Evolutionary conservation across 2,888 invertebrate genomes (phyloP).

Genomic region (Drosophila pseudotakahashii): DNA sequence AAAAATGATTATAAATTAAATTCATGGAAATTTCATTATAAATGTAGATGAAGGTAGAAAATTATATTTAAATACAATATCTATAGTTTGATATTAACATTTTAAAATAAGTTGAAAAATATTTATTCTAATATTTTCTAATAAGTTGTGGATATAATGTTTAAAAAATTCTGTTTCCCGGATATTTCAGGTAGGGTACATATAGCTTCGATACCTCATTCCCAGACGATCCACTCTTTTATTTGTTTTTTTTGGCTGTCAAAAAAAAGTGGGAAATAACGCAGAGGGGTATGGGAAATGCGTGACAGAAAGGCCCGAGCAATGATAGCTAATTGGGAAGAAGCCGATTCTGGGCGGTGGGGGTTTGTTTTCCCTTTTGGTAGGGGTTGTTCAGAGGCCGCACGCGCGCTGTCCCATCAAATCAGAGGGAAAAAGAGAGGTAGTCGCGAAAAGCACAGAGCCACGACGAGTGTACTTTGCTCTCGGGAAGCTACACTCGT

Average conservation of each 20-base stretch:
- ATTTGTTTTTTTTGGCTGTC: conserved; percentile 7
- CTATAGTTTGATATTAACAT: too few relatives aligned
- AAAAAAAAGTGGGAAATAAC: neutral
- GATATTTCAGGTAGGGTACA: neutral
- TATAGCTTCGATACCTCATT: neutral
- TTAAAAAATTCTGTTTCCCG: too few relatives aligned
- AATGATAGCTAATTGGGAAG: conserved; percentile 30
- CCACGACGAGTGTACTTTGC: conserved; percentile 58
- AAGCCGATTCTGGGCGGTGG: conserved; percentile 19
- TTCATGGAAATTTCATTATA: too few relatives aligned
- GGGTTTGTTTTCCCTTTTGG: neutral
- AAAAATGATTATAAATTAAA: neutral
- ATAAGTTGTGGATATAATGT: too few relatives aligned
- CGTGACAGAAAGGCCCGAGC: conserved; percentile 4
- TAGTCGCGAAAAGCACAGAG: conserved; percentile 9
- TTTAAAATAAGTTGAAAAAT: too few relatives aligned
- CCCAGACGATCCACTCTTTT: conserved; percentile 1
- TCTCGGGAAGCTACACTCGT: conserved; percentile 14
- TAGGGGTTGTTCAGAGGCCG: conserved; percentile 33
- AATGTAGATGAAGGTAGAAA: neutral
- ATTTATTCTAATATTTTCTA: too few relatives aligned
- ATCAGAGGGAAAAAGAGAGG: neutral
- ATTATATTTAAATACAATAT: too few relatives aligned
- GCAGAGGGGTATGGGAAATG: neutral
- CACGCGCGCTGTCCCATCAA: conserved; percentile 31